Percentiles rank a stretch among this genome's conserved stretches.
phyloP scores from a whole-genome alignment of 2,888 invertebrate genomes.

The Dermolepida albohirtum region DNA sequence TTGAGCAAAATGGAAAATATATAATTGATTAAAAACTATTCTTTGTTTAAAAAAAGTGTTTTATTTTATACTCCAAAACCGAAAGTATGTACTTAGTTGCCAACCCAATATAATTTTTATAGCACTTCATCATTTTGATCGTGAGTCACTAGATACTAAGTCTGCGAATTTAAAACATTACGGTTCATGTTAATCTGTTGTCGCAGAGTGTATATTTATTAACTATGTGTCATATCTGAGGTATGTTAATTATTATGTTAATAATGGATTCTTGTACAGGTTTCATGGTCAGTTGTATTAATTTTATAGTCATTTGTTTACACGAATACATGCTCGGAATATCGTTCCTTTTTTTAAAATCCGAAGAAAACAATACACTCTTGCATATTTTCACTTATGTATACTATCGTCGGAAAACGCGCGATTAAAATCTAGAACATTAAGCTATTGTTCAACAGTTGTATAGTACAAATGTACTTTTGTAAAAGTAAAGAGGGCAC shows the following conservation, averaged over 20 bases:
- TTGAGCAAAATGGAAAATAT: no score
- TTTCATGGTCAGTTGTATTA: conserved; percentile 28
- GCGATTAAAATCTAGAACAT: conserved; percentile 20
- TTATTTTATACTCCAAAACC: no score
- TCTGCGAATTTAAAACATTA: no score
- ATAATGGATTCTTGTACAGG: conserved; percentile 15
- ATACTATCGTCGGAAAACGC: conserved; percentile 20
- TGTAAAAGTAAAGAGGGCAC: no score
- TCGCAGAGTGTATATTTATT: conserved; percentile 3
- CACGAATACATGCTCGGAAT: conserved; percentile 18
- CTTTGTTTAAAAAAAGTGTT: no score
- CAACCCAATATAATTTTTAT: no score
- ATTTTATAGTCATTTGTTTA: conserved; percentile 27
- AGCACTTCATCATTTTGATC: no score
- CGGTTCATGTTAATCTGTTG: neutral
- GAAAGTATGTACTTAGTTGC: no score
- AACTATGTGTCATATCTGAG: conserved; percentile 11
- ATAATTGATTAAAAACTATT: no score
- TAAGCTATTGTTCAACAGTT: conserved; percentile 19
- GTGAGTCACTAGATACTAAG: no score
- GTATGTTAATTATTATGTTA: conserved; percentile 21
- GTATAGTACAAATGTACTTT: conserved; percentile 9
- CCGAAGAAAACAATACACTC: conserved; percentile 7
- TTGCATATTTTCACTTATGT: neutral
- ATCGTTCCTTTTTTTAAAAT: conserved; percentile 2